phyloP scores from a whole-genome alignment of 2,888 invertebrate species.

The Drosophila buzzatii region DNA sequence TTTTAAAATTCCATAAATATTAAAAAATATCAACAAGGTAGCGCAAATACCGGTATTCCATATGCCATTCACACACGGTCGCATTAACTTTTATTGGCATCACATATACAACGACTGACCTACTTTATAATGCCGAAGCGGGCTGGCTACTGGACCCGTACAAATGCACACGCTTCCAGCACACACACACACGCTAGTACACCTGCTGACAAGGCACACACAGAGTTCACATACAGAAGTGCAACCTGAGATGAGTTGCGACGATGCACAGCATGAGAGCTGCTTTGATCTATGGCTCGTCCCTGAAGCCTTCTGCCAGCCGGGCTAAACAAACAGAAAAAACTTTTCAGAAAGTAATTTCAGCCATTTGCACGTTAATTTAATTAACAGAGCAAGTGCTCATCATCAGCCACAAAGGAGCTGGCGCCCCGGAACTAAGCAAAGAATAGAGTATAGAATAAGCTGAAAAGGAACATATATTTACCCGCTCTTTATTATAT shows the following conservation, averaged over 20 bases:
- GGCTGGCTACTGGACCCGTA: constrained; percentile 32
- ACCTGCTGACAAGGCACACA: constrained; percentile 58
- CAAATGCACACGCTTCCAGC: constrained; percentile 16
- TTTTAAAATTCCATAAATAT: constrained; percentile 78
- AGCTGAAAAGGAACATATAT: constrained; percentile 20
- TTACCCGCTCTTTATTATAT: constrained; percentile 21
- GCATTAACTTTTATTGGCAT: constrained; percentile 78
- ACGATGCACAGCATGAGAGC: constrained; percentile 46
- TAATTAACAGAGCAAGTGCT: constrained; percentile 67
- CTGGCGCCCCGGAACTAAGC: constrained; percentile 28
- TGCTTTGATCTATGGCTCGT: constrained; percentile 69
- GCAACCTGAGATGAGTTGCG: constrained; percentile 23
- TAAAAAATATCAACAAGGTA: constrained; percentile 77
- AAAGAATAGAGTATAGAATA: constrained; percentile 12
- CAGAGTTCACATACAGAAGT: constrained; percentile 40
- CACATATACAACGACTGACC: constrained; percentile 71
- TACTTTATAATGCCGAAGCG: constrained; percentile 61
- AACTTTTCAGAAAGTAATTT: constrained; percentile 69
- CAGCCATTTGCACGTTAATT: constrained; percentile 68
- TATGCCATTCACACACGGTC: constrained; percentile 50
- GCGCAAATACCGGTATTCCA: constrained; percentile 49
- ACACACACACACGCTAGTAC: constrained; percentile 11
- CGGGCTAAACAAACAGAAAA: constrained; percentile 44
- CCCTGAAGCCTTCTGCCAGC: constrained; percentile 46
- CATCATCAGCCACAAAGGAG: constrained; percentile 43